Evolutionary conservation across 1,140 invertebrate genomes (phyloP).

Genomic region (Aphelinus atriplicis): DNA sequence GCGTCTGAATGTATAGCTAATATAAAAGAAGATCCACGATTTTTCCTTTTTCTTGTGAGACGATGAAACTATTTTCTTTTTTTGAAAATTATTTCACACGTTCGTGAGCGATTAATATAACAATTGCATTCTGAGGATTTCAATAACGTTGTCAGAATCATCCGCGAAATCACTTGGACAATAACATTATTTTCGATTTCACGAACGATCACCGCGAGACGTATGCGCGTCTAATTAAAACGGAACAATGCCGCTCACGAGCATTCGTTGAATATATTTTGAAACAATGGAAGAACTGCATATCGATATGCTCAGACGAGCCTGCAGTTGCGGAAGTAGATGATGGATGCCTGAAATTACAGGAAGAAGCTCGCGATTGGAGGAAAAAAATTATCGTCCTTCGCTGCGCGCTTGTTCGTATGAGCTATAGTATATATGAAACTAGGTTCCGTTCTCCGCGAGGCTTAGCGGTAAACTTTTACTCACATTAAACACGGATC

Average conservation of each 20-base stretch:
- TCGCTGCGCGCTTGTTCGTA: not conserved
- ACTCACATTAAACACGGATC: not conserved
- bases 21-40: too few species aligned
- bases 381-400: constrained; percentile 13
- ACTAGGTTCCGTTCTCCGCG: constrained; percentile 7
- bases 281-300: constrained; percentile 2
- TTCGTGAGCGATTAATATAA: too few species aligned
- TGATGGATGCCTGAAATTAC: constrained; percentile 28
- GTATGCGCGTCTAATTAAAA: not conserved
- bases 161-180: too few species aligned
- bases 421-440: constrained; percentile 9
- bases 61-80: too few species aligned
- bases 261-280: constrained; percentile 9
- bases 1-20: too few species aligned
- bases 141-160: too few species aligned
- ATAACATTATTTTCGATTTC: too few species aligned
- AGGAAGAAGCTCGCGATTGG: constrained; percentile 12
- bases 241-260: constrained; percentile 9
- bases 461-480: not conserved
- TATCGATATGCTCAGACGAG: not conserved
- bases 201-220: not conserved
- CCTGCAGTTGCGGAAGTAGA: constrained; percentile 11
- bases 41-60: too few species aligned
- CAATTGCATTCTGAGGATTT: too few species aligned
- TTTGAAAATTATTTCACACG: too few species aligned